phyloP scores from a whole-genome alignment of 1,140 invertebrate genomes.

The Camponotus vicinus region DNA sequence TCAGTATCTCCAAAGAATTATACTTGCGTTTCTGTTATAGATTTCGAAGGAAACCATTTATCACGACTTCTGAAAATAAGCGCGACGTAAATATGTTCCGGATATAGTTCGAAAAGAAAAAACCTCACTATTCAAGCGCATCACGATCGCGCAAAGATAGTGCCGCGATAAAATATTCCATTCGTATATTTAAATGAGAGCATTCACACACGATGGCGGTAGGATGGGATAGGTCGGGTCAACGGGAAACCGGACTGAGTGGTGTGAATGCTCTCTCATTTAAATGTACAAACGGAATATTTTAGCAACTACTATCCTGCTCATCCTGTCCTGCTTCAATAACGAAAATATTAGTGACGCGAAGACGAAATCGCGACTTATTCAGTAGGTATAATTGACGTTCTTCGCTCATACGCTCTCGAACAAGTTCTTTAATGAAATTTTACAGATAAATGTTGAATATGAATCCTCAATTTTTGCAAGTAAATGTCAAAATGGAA shows the following conservation, averaged over 20 bases:
- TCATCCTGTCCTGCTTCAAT: not conserved
- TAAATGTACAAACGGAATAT: constrained; percentile 51
- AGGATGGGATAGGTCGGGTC: constrained; percentile 39
- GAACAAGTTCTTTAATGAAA: not conserved
- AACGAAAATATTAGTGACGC: constrained; percentile 29
- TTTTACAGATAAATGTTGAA: not conserved
- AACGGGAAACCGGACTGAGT: constrained; percentile 33
- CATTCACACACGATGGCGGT: constrained; percentile 22
- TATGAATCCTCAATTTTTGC: constrained; percentile 1
- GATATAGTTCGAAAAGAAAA: not conserved
- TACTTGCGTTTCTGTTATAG: not conserved
- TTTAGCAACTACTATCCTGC: constrained; percentile 38
- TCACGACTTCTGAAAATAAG: not conserved
- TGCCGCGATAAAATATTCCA: constrained; percentile 52
- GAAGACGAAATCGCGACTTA: constrained; percentile 33
- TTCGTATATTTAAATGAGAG: constrained; percentile 59
- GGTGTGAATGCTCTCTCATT: constrained; percentile 44
- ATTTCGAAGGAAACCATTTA: not conserved
- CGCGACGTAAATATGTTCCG: not conserved
- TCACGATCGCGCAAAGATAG: constrained; percentile 37
- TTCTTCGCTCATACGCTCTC: not conserved
- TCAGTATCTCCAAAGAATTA: not conserved
- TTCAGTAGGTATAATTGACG: constrained; percentile 21
- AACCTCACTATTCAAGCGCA: not conserved
- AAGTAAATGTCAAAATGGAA: constrained; percentile 5